These are phyloP conservation scores for Okamejei kenojei DNA, from an alignment of 2,797 vertebrate genomes.

Conservation along the genomic window DNA sequence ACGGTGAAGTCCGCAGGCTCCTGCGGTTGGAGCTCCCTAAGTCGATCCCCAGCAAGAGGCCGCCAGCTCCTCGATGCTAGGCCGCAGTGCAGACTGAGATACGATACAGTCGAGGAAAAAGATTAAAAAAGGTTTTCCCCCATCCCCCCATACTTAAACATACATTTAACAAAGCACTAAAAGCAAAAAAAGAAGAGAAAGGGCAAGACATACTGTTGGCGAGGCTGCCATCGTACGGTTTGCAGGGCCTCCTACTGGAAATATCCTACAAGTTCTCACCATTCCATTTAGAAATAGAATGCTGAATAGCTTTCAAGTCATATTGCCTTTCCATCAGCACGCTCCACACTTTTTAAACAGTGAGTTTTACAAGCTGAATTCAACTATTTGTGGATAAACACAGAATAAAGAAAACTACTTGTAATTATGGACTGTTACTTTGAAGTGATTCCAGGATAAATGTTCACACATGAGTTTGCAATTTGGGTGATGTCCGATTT, in stretches of 20 bases:
- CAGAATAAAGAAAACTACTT: neutral
- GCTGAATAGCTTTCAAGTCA: neutral
- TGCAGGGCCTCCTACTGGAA: neutral
- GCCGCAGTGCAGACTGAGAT: no score
- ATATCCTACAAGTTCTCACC: neutral
- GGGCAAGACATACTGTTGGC: no score
- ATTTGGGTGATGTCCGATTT: neutral
- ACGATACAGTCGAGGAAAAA: no score
- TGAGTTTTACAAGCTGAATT: neutral
- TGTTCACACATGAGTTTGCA: neutral
- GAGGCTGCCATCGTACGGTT: no score
- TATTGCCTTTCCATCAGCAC: neutral
- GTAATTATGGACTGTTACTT: neutral
- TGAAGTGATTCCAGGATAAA: neutral
- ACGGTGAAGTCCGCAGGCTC: no score
- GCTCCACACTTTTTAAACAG: neutral
- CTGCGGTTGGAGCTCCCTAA: no score
- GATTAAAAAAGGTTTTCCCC: no score
- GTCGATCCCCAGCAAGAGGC: no score
- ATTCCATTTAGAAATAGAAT: neutral
- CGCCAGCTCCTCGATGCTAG: no score
- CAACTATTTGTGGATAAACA: neutral
- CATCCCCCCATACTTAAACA: no score
- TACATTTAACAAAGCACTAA: no score
- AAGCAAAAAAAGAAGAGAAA: no score